phyloP scores from a whole-genome alignment of 2,797 vertebrate species.

The Cryptoprocta ferox region DNA sequence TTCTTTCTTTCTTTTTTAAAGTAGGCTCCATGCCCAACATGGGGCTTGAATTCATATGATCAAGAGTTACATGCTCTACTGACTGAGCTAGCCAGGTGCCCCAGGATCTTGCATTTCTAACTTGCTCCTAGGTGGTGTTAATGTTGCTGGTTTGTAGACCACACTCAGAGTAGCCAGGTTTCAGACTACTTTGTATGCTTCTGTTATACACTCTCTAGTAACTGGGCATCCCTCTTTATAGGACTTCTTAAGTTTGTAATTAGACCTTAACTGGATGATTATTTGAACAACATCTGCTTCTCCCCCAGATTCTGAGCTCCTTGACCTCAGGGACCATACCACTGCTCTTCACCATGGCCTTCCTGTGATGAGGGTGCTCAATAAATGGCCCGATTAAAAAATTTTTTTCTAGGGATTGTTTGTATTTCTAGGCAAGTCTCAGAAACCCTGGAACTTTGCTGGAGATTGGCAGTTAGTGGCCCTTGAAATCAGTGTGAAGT shows the following conservation, averaged over 20 bases:
- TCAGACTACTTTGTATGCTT: not conserved
- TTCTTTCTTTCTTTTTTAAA: not conserved
- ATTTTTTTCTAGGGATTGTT: not conserved
- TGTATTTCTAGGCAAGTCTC: not conserved
- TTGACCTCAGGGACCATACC: not conserved
- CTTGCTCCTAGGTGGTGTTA: not conserved
- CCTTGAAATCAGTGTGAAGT: not conserved
- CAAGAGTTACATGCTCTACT: not conserved
- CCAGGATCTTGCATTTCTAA: not conserved
- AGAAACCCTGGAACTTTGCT: not conserved
- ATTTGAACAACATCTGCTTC: not conserved
- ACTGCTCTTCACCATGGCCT: not conserved
- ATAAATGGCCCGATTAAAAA: not conserved
- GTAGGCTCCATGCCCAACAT: not conserved
- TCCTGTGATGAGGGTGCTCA: not conserved
- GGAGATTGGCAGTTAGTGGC: not conserved
- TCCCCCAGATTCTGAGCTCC: not conserved
- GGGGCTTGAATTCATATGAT: not conserved
- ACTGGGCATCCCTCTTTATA: not conserved
- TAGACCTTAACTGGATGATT: not conserved
- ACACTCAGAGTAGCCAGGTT: not conserved
- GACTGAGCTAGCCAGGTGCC: not conserved
- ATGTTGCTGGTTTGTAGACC: not conserved
- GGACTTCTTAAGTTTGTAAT: not conserved
- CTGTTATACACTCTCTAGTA: not conserved